phyloP scores from a whole-genome alignment of 2,113 vertebrate genomes.

The Atherinomorus stipes region DNA sequence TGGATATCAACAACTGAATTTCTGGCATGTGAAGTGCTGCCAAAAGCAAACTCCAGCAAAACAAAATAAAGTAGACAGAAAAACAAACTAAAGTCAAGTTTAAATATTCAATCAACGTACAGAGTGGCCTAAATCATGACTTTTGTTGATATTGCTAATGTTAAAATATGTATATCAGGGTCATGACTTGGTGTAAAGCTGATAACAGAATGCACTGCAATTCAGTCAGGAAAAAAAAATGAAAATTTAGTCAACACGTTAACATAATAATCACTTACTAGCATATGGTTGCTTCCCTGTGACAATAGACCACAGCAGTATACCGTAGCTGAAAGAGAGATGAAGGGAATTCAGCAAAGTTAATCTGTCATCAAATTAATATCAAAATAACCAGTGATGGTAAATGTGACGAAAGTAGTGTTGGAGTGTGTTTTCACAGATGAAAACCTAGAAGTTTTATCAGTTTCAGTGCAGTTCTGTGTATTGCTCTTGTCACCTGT shows the following conservation, averaged over 20 bases:
- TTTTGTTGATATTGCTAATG: too few relatives aligned
- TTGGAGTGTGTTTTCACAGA: not conserved
- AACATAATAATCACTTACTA: conserved; percentile 56
- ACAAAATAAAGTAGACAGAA: too few relatives aligned
- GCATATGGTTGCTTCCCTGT: conserved; percentile 75
- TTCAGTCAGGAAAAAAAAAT: not conserved
- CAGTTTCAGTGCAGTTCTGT: not conserved
- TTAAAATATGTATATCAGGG: too few relatives aligned
- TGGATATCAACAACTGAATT: too few relatives aligned
- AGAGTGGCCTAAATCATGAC: too few relatives aligned
- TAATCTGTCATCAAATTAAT: not conserved
- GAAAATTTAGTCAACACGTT: not conserved
- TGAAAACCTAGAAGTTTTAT: conserved; percentile 7
- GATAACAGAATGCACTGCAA: too few relatives aligned
- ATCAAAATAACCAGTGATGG: not conserved
- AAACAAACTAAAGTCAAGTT: too few relatives aligned
- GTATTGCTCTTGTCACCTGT: not conserved
- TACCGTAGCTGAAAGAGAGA: conserved; percentile 72
- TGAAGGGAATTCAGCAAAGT: not conserved
- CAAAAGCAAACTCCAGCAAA: too few relatives aligned
- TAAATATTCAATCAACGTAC: too few relatives aligned
- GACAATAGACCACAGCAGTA: conserved; percentile 81
- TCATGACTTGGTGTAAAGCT: too few relatives aligned
- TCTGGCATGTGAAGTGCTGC: too few relatives aligned
- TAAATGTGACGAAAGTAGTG: not conserved